Base-by-base conservation (phyloP, 35 echinoderm and acorn worm species). In the Nesometra sesokonis region DNA sequence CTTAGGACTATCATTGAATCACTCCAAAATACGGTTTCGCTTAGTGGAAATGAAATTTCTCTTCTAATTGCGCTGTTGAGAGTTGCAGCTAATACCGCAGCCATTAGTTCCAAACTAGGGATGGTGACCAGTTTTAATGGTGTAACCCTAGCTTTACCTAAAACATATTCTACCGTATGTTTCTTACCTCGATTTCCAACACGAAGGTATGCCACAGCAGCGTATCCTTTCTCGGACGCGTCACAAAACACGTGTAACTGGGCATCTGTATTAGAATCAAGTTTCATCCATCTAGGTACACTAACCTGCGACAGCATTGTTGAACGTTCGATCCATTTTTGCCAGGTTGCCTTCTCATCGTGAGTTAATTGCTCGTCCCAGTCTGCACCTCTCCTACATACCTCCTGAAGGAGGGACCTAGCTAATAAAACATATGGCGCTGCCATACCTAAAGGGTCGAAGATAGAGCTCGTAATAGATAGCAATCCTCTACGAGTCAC, bases 401-500 rank as follows among this genome's bases (percentile, higher is more conserved):
- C 57, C 35, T 88, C 87, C 30, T 89, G 86, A 30, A 88, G 57
- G 11, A 88, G 81, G 23, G 57, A 88, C 37, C 43, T 85, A 27
- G 79, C 91, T 52, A 86, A 32, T 36, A 87, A 35, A 11, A 91
- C 80, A 83, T 83, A 91, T 36, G 85, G 90, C 30, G 90, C 78
- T 34, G 81, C 47, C 33, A 91, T 80, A 27, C 30, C 90, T 57
- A 92, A 34, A 13, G 85, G 81, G 80, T 88, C 85, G 33, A 34
- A 92, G 0, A 92, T 30, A 7, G 85, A 87, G 46, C 93, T 87
- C 27, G 67, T 82, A 47, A 95, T 77, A 35, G 87, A 89, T 29
- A 92, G 81, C 13, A 95, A 40, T 40, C 84, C 87, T 80, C 87
- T 86, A 33, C 87, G 29, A 13, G 89, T 91, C 77, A 57, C 47